Base-by-base conservation (phyloP, 2,797 vertebrate species). In the Cynodonichthys magdalenae region DNA sequence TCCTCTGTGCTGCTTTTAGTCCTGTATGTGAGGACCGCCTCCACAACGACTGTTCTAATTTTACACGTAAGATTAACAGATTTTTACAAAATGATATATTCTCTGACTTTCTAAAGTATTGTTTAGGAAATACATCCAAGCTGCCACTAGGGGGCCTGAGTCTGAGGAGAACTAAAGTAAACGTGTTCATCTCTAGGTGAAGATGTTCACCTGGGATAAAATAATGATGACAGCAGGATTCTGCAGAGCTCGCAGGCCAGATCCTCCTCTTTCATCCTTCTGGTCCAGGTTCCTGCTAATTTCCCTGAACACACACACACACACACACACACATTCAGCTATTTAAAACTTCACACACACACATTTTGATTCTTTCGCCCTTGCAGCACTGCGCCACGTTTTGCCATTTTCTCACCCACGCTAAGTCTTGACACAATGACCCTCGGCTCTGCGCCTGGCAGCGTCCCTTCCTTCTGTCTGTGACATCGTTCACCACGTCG, bases 401-500 rank as follows among this genome's bases (percentile, higher is more conserved):
- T 63, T 63, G 20, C 71, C 74, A 65, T 68, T 78, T 62, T 12
- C 29, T 69, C 27, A 2, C 17, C 57, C 63, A n/a, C 81, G 82
- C 80, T 77, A 66, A 2, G 66, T 74, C 77, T 82, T 61, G 79
- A 81, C 83, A 80, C 29, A 12, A n/a, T 52, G 59, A 79, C 79
- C 85, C 74, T 34, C 28, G 7, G 52, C 69, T 63, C 3, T 53
- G 77, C 41, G 81, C 74, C 77, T 69, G 84, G 45, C 74, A 47
- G 75, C 57, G 66, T 59, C 69, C n/a, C 71, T 51, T 60, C 80
- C 84, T 78, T 60, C 69, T 80, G 75, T 58, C 36, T 31, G 54
- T 81, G 82, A 87, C 89, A 81, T 89, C 84, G 86, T 74, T 69
- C 63, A 31, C 84, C 82, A 70, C 78, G 79, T 80, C 75, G 84